Conservation (phyloP, 2,113 vertebrate genomes). For the Carettochelys insculpta region DNA sequence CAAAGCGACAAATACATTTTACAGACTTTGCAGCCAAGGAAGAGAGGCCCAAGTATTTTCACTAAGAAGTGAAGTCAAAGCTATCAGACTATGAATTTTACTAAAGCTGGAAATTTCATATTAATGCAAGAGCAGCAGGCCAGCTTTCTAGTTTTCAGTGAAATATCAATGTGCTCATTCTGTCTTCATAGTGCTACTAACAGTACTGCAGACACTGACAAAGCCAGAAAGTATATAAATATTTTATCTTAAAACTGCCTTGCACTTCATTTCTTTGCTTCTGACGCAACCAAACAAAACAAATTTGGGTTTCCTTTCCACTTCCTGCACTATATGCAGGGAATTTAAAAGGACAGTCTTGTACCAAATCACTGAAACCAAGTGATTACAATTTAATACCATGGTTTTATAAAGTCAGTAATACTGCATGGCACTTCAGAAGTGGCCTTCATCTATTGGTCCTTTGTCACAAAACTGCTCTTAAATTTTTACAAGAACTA, state of each 20-base stretch:
- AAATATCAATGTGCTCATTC: background rate
- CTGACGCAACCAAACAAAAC: constrained; percentile 6
- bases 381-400: background rate
- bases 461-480: background rate
- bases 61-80: background rate
- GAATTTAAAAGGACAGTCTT: background rate
- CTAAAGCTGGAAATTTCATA: background rate
- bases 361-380: background rate
- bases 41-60: background rate
- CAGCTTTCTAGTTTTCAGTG: constrained; percentile 12
- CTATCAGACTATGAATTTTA: background rate
- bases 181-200: background rate
- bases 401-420: background rate
- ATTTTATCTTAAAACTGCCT: constrained; percentile 27
- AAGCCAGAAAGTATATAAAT: constrained; percentile 9
- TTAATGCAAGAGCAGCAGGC: background rate
- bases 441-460: background rate
- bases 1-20: background rate
- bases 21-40: background rate
- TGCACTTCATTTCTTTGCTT: background rate
- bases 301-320: background rate
- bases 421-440: background rate
- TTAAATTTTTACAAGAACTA: background rate
- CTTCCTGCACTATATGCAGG: background rate
- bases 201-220: constrained; percentile 6